These are phyloP conservation scores for Psittacula echo DNA, from an alignment of 2,797 vertebrate genomes.

Conservation along the genomic window DNA sequence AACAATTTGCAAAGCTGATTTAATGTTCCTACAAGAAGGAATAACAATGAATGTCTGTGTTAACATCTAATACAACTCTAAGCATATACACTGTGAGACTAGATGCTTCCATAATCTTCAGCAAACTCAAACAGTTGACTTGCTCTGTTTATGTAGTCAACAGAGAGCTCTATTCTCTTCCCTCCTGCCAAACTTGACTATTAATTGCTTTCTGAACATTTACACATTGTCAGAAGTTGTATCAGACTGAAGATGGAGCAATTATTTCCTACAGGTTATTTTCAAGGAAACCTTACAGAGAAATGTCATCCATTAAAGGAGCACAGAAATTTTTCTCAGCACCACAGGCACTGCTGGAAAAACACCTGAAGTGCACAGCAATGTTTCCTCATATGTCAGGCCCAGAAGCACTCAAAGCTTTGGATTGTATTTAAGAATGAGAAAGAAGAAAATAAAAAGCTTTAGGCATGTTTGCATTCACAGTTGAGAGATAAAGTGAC, in stretches of 20 bases:
- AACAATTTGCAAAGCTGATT: background rate
- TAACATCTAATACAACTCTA: background rate
- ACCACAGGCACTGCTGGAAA: background rate
- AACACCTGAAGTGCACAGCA: background rate
- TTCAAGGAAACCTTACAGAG: background rate
- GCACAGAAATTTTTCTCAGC: background rate
- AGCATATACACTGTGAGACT: background rate
- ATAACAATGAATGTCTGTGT: background rate
- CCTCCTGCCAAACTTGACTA: slow-evolving; percentile 16
- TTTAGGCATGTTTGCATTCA: background rate
- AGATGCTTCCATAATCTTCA: slow-evolving; percentile 33
- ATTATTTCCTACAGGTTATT: slow-evolving; percentile 37
- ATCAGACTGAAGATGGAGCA: background rate
- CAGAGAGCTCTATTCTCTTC: background rate
- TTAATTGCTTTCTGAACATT: slow-evolving; percentile 58
- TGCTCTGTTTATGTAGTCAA: slow-evolving; percentile 45
- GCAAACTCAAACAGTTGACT: slow-evolving; percentile 37
- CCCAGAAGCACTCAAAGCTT: background rate
- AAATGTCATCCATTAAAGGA: slow-evolving; percentile 28
- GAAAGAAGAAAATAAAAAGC: background rate
- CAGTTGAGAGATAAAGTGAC: background rate
- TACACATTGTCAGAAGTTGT: slow-evolving; percentile 43
- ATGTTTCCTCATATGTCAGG: background rate
- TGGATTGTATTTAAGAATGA: background rate
- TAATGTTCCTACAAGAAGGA: background rate